Conservation (phyloP, 2,888 invertebrate genomes). For the Alviniconcha strummeri region DNA sequence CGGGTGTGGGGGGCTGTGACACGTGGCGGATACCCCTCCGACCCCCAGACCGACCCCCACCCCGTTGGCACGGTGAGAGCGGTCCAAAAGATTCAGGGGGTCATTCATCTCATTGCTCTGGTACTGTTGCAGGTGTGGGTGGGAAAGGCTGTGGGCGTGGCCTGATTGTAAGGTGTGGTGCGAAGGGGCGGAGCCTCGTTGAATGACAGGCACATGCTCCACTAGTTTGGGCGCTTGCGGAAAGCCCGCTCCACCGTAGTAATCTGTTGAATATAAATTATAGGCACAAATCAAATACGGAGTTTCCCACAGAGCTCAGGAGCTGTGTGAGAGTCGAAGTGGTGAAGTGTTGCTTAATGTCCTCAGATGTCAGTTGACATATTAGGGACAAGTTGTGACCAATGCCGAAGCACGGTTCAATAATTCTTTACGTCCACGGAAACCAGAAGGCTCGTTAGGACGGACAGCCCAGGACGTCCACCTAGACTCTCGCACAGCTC, state of each 20-base stretch:
- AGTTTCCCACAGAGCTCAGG: too few species aligned
- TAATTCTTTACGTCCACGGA: too few species aligned
- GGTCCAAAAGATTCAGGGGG: conserved; percentile 62
- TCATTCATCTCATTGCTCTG: conserved; percentile 49
- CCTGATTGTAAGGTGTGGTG: conserved; percentile 37
- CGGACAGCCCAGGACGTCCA: too few species aligned
- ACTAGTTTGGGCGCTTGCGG: conserved; percentile 55
- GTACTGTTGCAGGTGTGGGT: conserved; percentile 29
- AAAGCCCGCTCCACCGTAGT: conserved; percentile 43
- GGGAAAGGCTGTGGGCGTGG: conserved; percentile 11
- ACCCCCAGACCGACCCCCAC: conserved; percentile 35
- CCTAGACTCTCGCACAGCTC: too few species aligned
- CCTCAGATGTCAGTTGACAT: too few species aligned
- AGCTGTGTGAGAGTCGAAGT: too few species aligned
- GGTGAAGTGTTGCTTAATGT: too few species aligned
- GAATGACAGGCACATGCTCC: conserved; percentile 69
- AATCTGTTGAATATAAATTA: conserved; percentile 42
- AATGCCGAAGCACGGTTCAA: too few species aligned
- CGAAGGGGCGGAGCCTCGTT: conserved; percentile 51
- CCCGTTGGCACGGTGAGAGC: conserved; percentile 51
- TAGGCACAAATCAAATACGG: not conserved
- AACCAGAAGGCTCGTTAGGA: too few species aligned
- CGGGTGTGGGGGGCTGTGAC: conserved; percentile 58
- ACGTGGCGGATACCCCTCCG: conserved; percentile 47
- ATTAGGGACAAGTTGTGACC: too few species aligned